Conservation (phyloP, 2,797 vertebrate species). For the Lithobates sylvaticus region DNA sequence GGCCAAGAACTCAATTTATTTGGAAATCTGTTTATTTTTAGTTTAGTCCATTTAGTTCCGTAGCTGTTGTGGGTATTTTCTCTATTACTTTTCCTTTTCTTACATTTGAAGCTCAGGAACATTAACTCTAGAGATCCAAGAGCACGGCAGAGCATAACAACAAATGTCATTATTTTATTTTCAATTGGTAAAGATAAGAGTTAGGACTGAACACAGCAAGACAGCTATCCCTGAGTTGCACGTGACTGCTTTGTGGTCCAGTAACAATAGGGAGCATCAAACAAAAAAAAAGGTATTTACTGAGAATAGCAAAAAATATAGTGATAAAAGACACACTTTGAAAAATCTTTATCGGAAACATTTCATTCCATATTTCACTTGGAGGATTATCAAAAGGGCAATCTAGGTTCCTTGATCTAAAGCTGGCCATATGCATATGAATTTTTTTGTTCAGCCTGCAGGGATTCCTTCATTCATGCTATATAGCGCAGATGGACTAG, state of each 20-base stretch:
- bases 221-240: not conserved
- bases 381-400: no score
- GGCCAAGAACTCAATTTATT: conserved; percentile 43
- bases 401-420: no score
- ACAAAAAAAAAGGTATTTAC: no score
- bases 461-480: no score
- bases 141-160: not conserved
- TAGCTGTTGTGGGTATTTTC: not conserved
- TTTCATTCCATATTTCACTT: no score
- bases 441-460: no score
- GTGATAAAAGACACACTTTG: not conserved
- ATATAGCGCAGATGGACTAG: no score
- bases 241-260: not conserved
- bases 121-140: conserved; percentile 18
- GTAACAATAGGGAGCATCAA: not conserved
- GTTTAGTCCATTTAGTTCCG: conserved; percentile 16
- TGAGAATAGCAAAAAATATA: not conserved
- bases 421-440: no score
- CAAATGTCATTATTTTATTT: not conserved
- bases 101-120: not conserved
- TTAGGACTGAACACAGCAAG: no score
- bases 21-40: not conserved
- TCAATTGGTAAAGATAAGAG: not conserved
- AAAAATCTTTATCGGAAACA: no score
- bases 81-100: not conserved